A percentile compares a stretch with the other conserved stretches of the same genome.
These are phyloP conservation scores for Odontophorus gujanensis DNA, from an alignment of 2,113 vertebrate genomes.

Conservation along the genomic window DNA sequence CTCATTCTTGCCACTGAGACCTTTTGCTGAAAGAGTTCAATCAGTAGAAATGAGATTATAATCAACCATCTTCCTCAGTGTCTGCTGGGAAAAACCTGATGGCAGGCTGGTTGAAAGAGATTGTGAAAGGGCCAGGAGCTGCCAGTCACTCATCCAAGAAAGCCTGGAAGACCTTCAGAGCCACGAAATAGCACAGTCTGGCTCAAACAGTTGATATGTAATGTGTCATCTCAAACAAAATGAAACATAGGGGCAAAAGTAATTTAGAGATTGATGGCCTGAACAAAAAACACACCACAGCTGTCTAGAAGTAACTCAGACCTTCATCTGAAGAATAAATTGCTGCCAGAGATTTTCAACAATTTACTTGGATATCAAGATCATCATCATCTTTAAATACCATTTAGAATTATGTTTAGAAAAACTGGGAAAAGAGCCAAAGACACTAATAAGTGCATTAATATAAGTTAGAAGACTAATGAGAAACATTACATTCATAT, in stretches of 20 bases:
- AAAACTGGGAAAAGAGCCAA: constrained; percentile 14
- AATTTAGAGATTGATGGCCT: neutral
- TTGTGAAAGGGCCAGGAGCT: neutral
- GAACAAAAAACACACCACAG: constrained; percentile 23
- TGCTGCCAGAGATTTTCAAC: neutral
- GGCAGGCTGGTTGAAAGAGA: neutral
- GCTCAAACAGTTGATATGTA: neutral
- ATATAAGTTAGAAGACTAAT: neutral
- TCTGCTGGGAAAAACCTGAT: neutral
- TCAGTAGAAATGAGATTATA: neutral
- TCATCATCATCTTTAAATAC: neutral
- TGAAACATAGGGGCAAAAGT: neutral
- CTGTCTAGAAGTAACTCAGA: neutral
- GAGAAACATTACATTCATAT: neutral
- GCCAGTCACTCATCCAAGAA: neutral
- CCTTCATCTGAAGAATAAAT: neutral
- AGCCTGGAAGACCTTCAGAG: neutral
- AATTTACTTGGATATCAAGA: neutral
- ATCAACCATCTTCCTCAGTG: neutral
- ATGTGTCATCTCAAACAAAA: neutral
- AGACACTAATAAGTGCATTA: constrained; percentile 2
- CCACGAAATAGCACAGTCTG: neutral
- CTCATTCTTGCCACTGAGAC: neutral
- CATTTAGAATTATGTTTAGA: neutral
- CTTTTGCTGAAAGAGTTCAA: neutral